Conservation (phyloP, 2,113 vertebrate genomes). For the Bos indicus region DNA sequence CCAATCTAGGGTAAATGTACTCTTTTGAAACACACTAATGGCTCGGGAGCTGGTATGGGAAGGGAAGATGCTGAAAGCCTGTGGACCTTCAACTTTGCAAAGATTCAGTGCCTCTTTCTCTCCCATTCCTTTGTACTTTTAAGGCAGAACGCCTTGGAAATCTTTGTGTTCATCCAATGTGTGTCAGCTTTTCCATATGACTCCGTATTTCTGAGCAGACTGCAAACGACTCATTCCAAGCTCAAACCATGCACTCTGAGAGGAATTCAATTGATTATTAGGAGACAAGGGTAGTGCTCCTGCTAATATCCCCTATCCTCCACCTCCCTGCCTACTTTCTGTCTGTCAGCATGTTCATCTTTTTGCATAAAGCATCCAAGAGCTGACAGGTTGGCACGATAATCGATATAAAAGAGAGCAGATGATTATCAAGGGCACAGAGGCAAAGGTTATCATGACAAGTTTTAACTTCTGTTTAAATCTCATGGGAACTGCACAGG, state of each 20-base stretch:
- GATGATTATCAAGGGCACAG: neutral
- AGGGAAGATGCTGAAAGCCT: neutral
- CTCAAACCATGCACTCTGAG: neutral
- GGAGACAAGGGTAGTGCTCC: neutral
- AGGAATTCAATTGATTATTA: neutral
- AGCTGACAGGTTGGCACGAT: neutral
- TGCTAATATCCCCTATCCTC: neutral
- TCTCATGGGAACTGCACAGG: rapidly evolving
- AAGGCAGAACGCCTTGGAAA: neutral
- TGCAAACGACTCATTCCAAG: neutral
- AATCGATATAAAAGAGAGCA: neutral
- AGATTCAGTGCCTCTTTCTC: neutral
- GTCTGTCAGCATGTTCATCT: neutral
- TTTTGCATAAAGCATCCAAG: neutral
- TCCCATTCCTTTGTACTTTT: neutral
- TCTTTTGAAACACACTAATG: neutral
- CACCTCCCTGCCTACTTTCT: neutral
- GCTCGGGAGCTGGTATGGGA: neutral
- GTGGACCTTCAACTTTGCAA: neutral
- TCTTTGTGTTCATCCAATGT: neutral
- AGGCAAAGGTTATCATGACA: neutral
- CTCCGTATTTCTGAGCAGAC: slow-evolving; percentile 11
- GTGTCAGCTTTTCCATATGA: neutral
- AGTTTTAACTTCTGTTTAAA: neutral
- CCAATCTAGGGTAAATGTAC: neutral